Evolutionary conservation across 1,140 invertebrate species (phyloP).

Genomic region (Rhyzopertha dominica): DNA sequence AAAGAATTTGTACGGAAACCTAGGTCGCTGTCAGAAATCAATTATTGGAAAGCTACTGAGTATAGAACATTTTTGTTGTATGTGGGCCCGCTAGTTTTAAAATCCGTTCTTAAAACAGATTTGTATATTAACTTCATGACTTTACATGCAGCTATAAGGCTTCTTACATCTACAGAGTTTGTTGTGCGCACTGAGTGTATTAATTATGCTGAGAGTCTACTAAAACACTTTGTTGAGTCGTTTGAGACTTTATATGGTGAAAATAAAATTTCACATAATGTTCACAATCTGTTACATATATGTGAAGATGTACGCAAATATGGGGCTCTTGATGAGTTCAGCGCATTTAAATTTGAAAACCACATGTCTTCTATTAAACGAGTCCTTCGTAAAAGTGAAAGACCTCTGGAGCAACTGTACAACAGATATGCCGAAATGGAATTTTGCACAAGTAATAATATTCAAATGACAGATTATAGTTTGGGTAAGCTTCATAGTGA

Average conservation of each 20-base stretch:
- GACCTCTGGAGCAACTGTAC: no score
- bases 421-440: no score
- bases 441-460: no score
- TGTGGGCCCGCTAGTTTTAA: slow-evolving; percentile 21
- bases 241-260: slow-evolving; percentile 17
- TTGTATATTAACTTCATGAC: slow-evolving; percentile 18
- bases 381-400: no score
- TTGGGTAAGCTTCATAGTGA: no score
- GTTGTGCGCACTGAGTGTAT: slow-evolving; percentile 1
- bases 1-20: slow-evolving; percentile 25
- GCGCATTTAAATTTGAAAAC: slow-evolving; percentile 21
- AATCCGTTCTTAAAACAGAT: slow-evolving; percentile 8
- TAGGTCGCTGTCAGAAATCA: slow-evolving; percentile 24
- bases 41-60: slow-evolving; percentile 41
- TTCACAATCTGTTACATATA: slow-evolving; percentile 22
- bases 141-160: slow-evolving; percentile 12
- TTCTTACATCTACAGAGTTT: slow-evolving; percentile 8
- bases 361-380: no score
- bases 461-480: no score
- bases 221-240: slow-evolving; percentile 16
- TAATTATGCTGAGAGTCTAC: slow-evolving; percentile 13
- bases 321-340: slow-evolving; percentile 20
- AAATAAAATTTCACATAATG: slow-evolving; percentile 20
- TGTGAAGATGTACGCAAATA: slow-evolving; percentile 11
- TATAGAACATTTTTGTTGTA: slow-evolving; percentile 38